phyloP scores from a whole-genome alignment of 1,140 invertebrate species.

The Drosophila kanapiae region DNA sequence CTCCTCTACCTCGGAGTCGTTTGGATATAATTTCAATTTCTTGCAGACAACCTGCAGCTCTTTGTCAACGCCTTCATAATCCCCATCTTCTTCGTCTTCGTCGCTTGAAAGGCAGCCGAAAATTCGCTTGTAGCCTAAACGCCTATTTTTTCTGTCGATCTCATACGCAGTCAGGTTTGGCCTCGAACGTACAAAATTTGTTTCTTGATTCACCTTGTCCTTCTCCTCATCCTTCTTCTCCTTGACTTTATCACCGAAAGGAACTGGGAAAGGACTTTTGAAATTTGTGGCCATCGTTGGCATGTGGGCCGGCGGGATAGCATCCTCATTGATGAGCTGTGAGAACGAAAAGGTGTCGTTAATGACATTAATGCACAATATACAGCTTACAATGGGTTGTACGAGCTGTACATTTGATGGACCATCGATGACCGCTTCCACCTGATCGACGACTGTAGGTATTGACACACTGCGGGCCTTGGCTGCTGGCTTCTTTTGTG shows the following conservation, averaged over 20 bases:
- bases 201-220: background rate
- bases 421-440: background rate
- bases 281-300: conserved; percentile 28
- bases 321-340: conserved; percentile 36
- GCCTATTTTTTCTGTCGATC: too few species aligned
- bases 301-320: conserved; percentile 10
- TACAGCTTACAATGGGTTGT: conserved; percentile 25
- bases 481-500: background rate
- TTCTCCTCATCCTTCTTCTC: too few species aligned
- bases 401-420: conserved; percentile 3
- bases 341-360: conserved; percentile 59
- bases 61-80: background rate
- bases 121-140: too few species aligned
- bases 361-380: conserved; percentile 14
- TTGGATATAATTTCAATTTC: background rate
- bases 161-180: background rate
- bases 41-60: background rate
- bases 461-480: background rate
- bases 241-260: background rate
- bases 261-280: background rate
- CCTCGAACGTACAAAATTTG: too few species aligned
- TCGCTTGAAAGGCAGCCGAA: background rate
- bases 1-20: conserved; percentile 4
- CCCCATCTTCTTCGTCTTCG: background rate
- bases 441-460: too few species aligned